Evolutionary conservation across 2,888 invertebrate species (phyloP).

Genomic region (Cephus nigrinus): DNA sequence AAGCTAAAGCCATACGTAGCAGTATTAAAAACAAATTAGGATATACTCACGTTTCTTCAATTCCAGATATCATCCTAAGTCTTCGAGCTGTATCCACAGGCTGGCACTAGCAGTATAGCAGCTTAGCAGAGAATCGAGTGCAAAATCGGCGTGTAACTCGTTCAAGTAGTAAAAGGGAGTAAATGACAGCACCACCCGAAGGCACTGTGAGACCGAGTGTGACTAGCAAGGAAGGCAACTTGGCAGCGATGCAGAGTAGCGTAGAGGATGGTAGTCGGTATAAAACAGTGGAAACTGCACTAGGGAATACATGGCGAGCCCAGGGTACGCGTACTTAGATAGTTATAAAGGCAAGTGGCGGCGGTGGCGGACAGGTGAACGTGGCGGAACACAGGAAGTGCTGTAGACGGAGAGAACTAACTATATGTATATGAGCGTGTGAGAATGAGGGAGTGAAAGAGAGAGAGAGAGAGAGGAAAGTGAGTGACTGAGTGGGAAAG

Average conservation of each 20-base stretch:
- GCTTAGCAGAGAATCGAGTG: neutral
- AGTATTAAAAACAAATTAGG: neutral
- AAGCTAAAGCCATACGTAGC: neutral
- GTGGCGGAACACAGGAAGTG: constrained; percentile 61
- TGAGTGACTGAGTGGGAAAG: neutral
- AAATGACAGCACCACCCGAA: neutral
- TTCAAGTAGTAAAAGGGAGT: neutral
- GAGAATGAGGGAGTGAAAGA: constrained; percentile 18
- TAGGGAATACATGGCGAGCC: neutral
- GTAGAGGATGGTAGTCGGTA: neutral
- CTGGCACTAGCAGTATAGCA: neutral
- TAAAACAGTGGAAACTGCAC: neutral
- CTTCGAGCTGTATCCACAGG: neutral
- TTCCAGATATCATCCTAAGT: neutral
- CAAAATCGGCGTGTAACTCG: neutral
- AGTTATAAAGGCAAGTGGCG: constrained; percentile 41
- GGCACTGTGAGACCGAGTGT: neutral
- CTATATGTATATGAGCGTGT: neutral
- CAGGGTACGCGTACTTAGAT: constrained; percentile 28
- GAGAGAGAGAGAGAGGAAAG: constrained; percentile 7
- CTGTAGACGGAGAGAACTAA: constrained; percentile 41
- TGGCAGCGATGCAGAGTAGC: neutral
- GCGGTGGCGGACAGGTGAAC: constrained; percentile 57
- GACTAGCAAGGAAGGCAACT: neutral
- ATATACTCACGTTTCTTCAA: neutral